Evolutionary conservation across 37 sponge, comb jelly and placozoan species (phyloP).

Genomic region (Beroe ovata): DNA sequence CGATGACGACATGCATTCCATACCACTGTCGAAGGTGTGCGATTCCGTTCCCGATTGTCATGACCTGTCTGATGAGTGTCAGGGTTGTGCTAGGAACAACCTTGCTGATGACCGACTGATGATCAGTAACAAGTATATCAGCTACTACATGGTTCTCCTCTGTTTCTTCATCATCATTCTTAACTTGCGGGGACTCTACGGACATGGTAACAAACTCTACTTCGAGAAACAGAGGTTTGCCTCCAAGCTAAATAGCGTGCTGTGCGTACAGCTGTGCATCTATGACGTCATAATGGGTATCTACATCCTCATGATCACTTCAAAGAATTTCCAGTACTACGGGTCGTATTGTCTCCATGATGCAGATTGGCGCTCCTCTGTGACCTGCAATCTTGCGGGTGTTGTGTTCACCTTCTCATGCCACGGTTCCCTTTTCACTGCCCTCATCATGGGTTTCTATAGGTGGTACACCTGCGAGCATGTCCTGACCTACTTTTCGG

Average conservation of each 20-base stretch:
- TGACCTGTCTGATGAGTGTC: constrained; percentile 65
- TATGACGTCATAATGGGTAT: constrained; percentile 40
- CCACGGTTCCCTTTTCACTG: constrained; percentile 46
- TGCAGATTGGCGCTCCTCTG: constrained; percentile 13
- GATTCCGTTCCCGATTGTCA: background rate
- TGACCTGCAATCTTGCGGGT: background rate
- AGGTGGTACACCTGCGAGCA: constrained; percentile 21
- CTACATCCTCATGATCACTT: background rate
- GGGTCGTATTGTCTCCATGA: constrained; percentile 50
- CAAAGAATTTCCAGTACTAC: constrained; percentile 31
- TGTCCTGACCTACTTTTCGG: constrained; percentile 6
- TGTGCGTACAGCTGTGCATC: constrained; percentile 34
- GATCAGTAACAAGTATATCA: constrained; percentile 44
- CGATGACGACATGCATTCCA: background rate
- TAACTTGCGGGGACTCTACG: constrained; percentile 15
- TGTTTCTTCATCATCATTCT: constrained; percentile 2
- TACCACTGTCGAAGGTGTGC: background rate
- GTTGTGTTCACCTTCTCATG: constrained; percentile 34
- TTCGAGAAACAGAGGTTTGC: background rate
- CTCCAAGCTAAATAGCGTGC: background rate
- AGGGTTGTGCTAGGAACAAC: constrained; percentile 11
- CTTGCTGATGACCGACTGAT: constrained; percentile 11
- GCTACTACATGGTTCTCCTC: constrained; percentile 24
- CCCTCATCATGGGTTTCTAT: constrained; percentile 6
- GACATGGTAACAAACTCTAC: background rate